Evolutionary conservation across 2,113 vertebrate species (phyloP), one percentile per base, ranked within the genome.

Genomic region (Procapra przewalskii): DNA sequence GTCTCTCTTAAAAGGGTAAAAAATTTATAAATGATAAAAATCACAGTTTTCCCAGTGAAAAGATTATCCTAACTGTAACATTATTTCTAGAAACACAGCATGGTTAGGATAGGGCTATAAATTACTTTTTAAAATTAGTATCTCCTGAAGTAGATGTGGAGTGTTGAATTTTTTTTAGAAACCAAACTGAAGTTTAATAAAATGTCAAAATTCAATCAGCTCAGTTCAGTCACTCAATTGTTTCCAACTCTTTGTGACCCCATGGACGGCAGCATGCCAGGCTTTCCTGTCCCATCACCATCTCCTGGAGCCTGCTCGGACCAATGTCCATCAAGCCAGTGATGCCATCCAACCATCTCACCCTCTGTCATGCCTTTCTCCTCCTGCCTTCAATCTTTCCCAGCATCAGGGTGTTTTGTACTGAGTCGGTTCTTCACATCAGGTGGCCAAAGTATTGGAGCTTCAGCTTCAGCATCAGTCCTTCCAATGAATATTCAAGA

Each of bases 121-220:
- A 54, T 52, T 77, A 0, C 5, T 85, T 90, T 87, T 54, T 40
- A n/a, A 84, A 45, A 82, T 67, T 60, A 59, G 21, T 33, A 16
- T 81, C 79, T 94, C 9, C 45, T 57, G 31, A 83, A 83, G 29
- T 40, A 94, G 14, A 11, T 82, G 3, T 29, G 48, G 45, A 79
- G 23, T 89, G 7, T 81, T 89, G 54, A 94, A 43, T 80, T 60
- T 91, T 83, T 27, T 90, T 94, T 93, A 71, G 86, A 75, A 88
- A 92, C 33, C 25, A 94, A 96, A 96, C 11, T 23, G 91, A 86
- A 57, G 23, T 87, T 81, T 93, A 91, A 80, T 43, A 86, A 96
- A 83, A 91, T 40, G 54, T 95, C 86, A 97, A 57, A 71, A 84
- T 54, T 93, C 36, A 75, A n/a, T 40, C 64, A 71, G 64, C 19